Evolutionary conservation across 2,888 invertebrate species (phyloP), one percentile per base, ranked within the genome.

Genomic region (Hybos culiciformis): DNA sequence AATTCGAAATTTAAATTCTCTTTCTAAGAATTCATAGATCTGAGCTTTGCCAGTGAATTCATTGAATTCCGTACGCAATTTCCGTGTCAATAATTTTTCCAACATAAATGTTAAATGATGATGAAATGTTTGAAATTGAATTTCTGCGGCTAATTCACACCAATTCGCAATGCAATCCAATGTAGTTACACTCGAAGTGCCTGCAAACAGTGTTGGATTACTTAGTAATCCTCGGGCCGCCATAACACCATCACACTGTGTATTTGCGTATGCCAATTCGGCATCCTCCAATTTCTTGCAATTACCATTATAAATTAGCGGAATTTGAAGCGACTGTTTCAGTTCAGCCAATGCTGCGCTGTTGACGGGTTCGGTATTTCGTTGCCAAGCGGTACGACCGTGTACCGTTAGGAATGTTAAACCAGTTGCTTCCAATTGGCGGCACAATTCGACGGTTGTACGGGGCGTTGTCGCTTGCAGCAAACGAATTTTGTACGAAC

Each of bases 21-120:
- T n/a, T 41, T 71, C 58, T 44, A 92, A 67, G 69, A 79, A 92
- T 19, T 76, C 67, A 49, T 84, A 69, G 20, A 90, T 83, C 53
- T 74, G 71, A 41, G 74, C 67, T 56, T 78, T 80, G 45, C 71
- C 76, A 51, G 74, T 75, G 17, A 91, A 69, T 50, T 74, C 73
- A 64, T 93, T 93, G 57, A 96, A 92, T 39, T 78, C 66, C 50
- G 76, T 70, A 55, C 86, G 78, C 54, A 85, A 77, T 39, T 73
- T 66, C 55, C 80, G 82, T 0, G 77, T 72, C 52, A 94, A 70
- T 31, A 83, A 60, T 63, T 81, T 83, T 56, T 92, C 90, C 56
- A 91, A 71, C 97, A 97, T 97, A 61, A 91, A 93, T 40, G 91
- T 87, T 48, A 97, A 73, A 68, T 97, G 97, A 61, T 96, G 93